phyloP scores from a whole-genome alignment of 2,888 invertebrate genomes.

The Keiferia lycopersicella region DNA sequence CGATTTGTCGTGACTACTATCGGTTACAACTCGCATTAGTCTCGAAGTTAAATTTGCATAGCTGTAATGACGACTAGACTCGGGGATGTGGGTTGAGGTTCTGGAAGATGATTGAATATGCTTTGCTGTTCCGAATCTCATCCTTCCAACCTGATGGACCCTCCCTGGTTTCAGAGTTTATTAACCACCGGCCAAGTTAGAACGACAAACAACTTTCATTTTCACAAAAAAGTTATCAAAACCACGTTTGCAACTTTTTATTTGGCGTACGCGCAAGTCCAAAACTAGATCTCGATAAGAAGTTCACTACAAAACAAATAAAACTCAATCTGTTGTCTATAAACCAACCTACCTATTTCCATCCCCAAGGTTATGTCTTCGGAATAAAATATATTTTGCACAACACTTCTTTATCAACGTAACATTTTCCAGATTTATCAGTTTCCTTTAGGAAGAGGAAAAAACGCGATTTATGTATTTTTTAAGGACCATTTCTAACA shows the following conservation, averaged over 20 bases:
- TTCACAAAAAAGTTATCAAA: too few species aligned
- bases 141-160: too few species aligned
- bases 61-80: conserved; percentile 37
- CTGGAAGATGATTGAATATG: not conserved
- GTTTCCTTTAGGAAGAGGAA: conserved; percentile 2
- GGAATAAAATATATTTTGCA: not conserved
- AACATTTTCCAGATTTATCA: not conserved
- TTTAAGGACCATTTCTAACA: not conserved
- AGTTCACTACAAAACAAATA: too few species aligned
- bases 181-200: too few species aligned
- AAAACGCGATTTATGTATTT: conserved; percentile 9
- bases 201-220: too few species aligned
- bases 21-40: conserved; percentile 33
- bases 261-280: too few species aligned
- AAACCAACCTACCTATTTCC: not conserved
- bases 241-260: too few species aligned
- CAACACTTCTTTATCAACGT: not conserved
- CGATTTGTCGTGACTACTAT: conserved; percentile 47
- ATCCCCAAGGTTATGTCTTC: not conserved
- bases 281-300: too few species aligned
- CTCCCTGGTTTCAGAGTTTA: too few species aligned
- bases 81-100: not conserved
- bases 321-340: not conserved
- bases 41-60: conserved; percentile 46
- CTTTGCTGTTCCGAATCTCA: not conserved